These are phyloP conservation scores for Aphidius gifuensis DNA, from an alignment of 1,140 invertebrate species.

Conservation along the genomic window DNA sequence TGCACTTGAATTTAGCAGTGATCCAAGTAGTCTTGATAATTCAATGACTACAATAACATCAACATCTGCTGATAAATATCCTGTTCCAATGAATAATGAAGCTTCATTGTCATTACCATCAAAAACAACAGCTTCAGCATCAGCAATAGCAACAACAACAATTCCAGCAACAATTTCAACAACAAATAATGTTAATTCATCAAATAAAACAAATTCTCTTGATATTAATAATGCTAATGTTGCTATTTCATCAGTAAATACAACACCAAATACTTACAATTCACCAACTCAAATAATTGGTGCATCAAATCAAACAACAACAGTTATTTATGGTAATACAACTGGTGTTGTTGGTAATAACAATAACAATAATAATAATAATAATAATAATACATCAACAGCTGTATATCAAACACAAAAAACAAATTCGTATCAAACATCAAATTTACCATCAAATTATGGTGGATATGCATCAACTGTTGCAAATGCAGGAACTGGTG, in stretches of 20 bases:
- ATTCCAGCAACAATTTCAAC: slow-evolving; percentile 28
- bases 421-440: slow-evolving; percentile 46
- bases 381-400: slow-evolving; percentile 35
- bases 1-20: slow-evolving; percentile 79
- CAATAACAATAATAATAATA: slow-evolving; percentile 30
- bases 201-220: slow-evolving; percentile 3
- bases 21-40: slow-evolving; percentile 59
- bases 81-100: slow-evolving; percentile 23
- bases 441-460: slow-evolving; percentile 42
- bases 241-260: slow-evolving; percentile 37
- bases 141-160: slow-evolving; percentile 35
- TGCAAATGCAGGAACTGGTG: slow-evolving; percentile 24
- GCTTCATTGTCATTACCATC: slow-evolving; percentile 16
- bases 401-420: slow-evolving; percentile 42
- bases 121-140: slow-evolving; percentile 28
- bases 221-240: slow-evolving; percentile 40
- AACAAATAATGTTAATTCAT: background rate
- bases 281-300: slow-evolving; percentile 46
- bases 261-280: slow-evolving; percentile 39
- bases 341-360: slow-evolving; percentile 15
- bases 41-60: slow-evolving; percentile 34
- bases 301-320: slow-evolving; percentile 21
- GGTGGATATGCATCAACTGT: slow-evolving; percentile 47
- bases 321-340: slow-evolving; percentile 19
- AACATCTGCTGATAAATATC: slow-evolving; percentile 37